A percentile compares a stretch with the other conserved stretches of the same genome.
Conservation (phyloP, 92 coral and sea anemone genomes). For the Diadumene lineata region DNA sequence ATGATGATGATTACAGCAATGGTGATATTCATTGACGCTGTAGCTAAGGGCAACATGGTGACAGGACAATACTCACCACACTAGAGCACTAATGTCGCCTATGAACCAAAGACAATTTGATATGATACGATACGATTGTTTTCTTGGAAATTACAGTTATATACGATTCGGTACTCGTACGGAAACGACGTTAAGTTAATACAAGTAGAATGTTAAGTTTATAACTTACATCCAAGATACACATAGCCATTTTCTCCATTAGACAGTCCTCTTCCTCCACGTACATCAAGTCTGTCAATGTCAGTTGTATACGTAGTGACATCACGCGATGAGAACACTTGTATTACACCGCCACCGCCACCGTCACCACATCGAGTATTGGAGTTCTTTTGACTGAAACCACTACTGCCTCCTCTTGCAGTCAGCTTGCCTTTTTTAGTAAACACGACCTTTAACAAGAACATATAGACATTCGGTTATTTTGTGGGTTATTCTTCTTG, state of each 20-base stretch:
- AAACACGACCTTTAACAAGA: constrained; percentile 37
- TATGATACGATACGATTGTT: no score
- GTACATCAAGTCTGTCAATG: neutral
- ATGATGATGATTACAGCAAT: no score
- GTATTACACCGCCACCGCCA: constrained; percentile 78
- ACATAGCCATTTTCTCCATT: constrained; percentile 48
- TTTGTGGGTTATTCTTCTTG: no score
- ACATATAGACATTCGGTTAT: neutral
- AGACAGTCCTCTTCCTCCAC: constrained; percentile 50
- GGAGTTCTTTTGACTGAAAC: constrained; percentile 43
- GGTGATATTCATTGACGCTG: no score
- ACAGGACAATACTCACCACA: no score
- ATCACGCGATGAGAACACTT: constrained; percentile 44
- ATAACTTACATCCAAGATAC: constrained; percentile 44
- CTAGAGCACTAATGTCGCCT: no score
- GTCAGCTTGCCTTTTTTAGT: constrained; percentile 2
- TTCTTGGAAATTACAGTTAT: no score
- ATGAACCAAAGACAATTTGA: no score
- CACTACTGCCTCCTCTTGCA: constrained; percentile 61
- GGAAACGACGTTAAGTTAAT: no score
- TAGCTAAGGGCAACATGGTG: no score
- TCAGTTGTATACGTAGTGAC: neutral
- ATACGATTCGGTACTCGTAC: no score
- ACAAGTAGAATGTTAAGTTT: no score
- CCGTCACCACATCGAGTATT: constrained; percentile 57